These are phyloP conservation scores for Cheilosia urbana DNA, from an alignment of 2,888 invertebrate genomes.

Conservation along the genomic window DNA sequence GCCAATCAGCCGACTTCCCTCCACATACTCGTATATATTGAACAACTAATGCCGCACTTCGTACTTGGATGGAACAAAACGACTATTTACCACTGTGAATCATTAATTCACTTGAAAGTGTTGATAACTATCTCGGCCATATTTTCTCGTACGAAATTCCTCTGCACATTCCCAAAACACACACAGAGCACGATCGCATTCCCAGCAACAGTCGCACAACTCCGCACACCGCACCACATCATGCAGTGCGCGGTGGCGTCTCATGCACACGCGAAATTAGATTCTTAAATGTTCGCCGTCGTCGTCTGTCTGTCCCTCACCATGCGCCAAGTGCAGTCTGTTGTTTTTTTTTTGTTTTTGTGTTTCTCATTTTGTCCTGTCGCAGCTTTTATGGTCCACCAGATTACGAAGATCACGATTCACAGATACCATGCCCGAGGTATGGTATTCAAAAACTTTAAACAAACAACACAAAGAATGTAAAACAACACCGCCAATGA, in stretches of 20 bases:
- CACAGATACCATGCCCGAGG: slow-evolving; percentile 47
- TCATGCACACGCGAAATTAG: slow-evolving; percentile 68
- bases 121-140: neutral
- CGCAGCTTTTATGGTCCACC: slow-evolving; percentile 61
- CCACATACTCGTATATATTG: too few species aligned
- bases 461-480: slow-evolving; percentile 1
- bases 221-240: neutral
- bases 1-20: too few species aligned
- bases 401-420: slow-evolving; percentile 72
- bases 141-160: slow-evolving; percentile 43
- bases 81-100: neutral
- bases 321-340: slow-evolving; percentile 44
- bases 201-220: slow-evolving; percentile 26
- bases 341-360: slow-evolving; percentile 32
- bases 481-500: slow-evolving; percentile 7
- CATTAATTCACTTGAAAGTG: neutral
- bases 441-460: slow-evolving; percentile 6
- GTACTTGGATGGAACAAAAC: too few species aligned
- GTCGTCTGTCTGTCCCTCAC: slow-evolving; percentile 31
- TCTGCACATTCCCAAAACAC: slow-evolving; percentile 22
- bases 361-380: slow-evolving; percentile 44
- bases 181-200: slow-evolving; percentile 41
- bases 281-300: slow-evolving; percentile 62
- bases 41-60: too few species aligned
- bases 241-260: slow-evolving; percentile 56